phyloP scores from a whole-genome alignment of 2,888 invertebrate species.

The Chrysolina haemoptera region DNA sequence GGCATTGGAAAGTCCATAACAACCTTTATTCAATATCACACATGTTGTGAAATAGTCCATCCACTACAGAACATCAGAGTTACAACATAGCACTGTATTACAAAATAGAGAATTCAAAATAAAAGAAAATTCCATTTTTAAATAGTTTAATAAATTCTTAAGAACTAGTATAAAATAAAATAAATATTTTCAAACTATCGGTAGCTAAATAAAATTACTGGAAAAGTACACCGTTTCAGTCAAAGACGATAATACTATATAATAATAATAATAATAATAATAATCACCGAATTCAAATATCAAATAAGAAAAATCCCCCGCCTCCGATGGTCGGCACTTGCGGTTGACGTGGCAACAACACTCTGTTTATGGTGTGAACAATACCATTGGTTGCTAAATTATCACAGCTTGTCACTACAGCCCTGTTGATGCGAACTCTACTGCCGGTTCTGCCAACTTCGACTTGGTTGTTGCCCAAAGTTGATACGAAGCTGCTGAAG shows the following conservation, averaged over 20 bases:
- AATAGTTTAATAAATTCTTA: constrained; percentile 7
- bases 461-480: constrained; percentile 63
- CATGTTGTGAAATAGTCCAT: no score
- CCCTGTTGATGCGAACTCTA: constrained; percentile 64
- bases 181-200: constrained; percentile 18
- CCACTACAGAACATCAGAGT: no score
- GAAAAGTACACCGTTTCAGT: constrained; percentile 20
- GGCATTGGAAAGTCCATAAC: no score
- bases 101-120: no score
- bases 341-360: constrained; percentile 69
- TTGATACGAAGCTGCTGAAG: constrained; percentile 65
- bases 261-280: no score
- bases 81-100: no score
- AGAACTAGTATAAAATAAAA: constrained; percentile 10
- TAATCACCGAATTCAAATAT: constrained; percentile 58
- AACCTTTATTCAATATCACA: no score
- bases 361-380: constrained; percentile 73
- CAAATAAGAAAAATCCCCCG: constrained; percentile 64
- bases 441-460: constrained; percentile 63
- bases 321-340: constrained; percentile 59
- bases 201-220: not conserved
- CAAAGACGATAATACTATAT: constrained; percentile 11
- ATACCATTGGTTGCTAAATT: constrained; percentile 74
- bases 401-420: constrained; percentile 69
- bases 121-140: no score